Base-by-base conservation (phyloP, 2,888 invertebrate genomes). In the Nysson spinosus region DNA sequence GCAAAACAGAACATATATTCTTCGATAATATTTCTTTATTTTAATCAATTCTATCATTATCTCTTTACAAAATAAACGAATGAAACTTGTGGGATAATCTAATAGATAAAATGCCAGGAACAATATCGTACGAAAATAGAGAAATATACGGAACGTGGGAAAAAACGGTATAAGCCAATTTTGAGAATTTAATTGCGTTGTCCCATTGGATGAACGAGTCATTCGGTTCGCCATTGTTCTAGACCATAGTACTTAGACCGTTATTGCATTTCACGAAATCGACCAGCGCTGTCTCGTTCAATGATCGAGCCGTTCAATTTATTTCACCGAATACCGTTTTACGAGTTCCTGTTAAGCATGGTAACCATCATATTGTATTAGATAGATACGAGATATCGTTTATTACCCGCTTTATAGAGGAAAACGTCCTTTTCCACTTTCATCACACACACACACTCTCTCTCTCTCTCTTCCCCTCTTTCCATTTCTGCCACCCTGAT, bases 321-420 rank as follows among this genome's bases (percentile, higher is more conserved):
- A 76, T 73, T 69, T 69, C 47, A 16, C 46, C 44, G 54, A 30
- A 24, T 57, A 51, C 62, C 62, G 51, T 35, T 73, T 74, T 69
- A 66, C 69, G 69, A 55, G 60, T 60, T 55, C 28, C 68, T 55
- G 67, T 68, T 67, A 68, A 61, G 42, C 68, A 42, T 55, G 55
- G 46, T 67, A 49, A 34, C 55, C 50, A 26, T 51, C 42, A 26
- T 61, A 65, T 75, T 73, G 75, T 68, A 68, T 75, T 73, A 75
- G 60, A 64, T 67, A 60, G 61, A 73, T 68, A 69, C 73, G 44
- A 67, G 44, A 28, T 42, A 62, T 35, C 75, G 69, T 77, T 75
- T 75, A 75, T 75, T 76, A 50, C 64, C 22, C 56, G 58, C 52
- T 68, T 68, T 67, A 67, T 16, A 50, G 35, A 16, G 26, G 7